Percentiles rank a stretch among this genome's conserved stretches.
Evolutionary conservation across 2,113 vertebrate species (phyloP).

Genomic region (Tupaia chinensis): DNA sequence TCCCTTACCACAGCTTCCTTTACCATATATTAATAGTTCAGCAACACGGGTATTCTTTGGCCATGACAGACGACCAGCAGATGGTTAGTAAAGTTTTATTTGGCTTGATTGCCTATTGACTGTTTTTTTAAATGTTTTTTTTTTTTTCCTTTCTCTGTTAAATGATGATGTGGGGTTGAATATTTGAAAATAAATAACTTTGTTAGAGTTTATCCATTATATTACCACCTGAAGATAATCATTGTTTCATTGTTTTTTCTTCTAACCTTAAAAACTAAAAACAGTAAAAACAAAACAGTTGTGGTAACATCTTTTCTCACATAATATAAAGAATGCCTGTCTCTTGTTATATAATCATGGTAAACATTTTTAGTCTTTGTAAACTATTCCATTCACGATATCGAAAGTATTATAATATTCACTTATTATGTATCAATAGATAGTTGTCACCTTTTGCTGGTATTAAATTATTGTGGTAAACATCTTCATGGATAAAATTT

Average conservation of each 20-base stretch:
- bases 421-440: neutral
- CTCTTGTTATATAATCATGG: neutral
- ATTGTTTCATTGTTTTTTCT: conserved; percentile 17
- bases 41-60: conserved; percentile 97
- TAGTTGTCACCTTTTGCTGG: conserved; percentile 8
- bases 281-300: neutral
- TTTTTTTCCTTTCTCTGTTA: neutral
- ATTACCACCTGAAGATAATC: neutral
- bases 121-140: neutral
- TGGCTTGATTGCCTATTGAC: neutral
- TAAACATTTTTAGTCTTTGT: conserved; percentile 24
- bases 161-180: conserved; percentile 9
- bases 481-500: conserved; percentile 34
- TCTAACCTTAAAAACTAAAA: conserved; percentile 21
- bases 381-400: neutral
- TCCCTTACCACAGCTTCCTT: conserved; percentile 93
- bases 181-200: conserved; percentile 22
- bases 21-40: conserved; percentile 95
- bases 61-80: conserved; percentile 94
- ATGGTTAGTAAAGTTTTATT: conserved; percentile 89
- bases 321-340: neutral
- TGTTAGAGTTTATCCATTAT: neutral
- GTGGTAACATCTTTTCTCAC: neutral
- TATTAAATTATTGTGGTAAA: conserved; percentile 19
- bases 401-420: conserved; percentile 32